Base-by-base conservation (phyloP, 2,113 vertebrate species). In the Tautogolabrus adspersus region DNA sequence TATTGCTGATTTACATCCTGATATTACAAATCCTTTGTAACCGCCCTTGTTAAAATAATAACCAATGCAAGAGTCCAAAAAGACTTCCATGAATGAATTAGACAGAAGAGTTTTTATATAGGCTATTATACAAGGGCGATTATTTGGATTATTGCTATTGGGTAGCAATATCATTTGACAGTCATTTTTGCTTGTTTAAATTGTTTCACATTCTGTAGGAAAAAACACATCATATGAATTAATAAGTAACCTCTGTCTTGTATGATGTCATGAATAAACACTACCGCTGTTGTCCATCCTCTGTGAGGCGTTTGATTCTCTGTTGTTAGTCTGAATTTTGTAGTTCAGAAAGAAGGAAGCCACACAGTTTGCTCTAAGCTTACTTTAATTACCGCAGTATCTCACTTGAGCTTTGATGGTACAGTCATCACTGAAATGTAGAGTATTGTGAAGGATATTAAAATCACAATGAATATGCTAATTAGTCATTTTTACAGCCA, bases 391-490 rank as follows among this genome's bases (percentile, higher is more conserved):
- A 87, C 63, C 55, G 57, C 52, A 51, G 44, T 80, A 77, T 83
- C 80, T 85, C 22, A 71, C 67, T 81, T 47, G 22, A 71, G 26
- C 47, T 75, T 46, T 19, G 54, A 68, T 72, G 55, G 66, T 64
- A 60, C 40, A 6, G 46, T 77, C 44, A 61, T 79, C 68, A 26
- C 44, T 86, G 58, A 77, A 87, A 82, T 82, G 57, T 77, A 83
- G 57, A 82, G 79, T 75, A 70, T 63, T 64, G 66, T 66, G 68
- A 68, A 83, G 79, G 38, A 84, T 85, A 90, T 90, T 89, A 80
- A 75, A 90, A 85, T 66, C 38, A 82, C 73, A 78, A 92, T 89
- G 75, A 83, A 88, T 88, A 89, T 88, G 74, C 72, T 84, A 88
- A 92, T 92, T 81, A 80, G 23, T 70, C 54, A 37, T 77, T 84